Evolutionary conservation across 2,888 invertebrate genomes (phyloP).

Genomic region (Troides oblongomaculatus): DNA sequence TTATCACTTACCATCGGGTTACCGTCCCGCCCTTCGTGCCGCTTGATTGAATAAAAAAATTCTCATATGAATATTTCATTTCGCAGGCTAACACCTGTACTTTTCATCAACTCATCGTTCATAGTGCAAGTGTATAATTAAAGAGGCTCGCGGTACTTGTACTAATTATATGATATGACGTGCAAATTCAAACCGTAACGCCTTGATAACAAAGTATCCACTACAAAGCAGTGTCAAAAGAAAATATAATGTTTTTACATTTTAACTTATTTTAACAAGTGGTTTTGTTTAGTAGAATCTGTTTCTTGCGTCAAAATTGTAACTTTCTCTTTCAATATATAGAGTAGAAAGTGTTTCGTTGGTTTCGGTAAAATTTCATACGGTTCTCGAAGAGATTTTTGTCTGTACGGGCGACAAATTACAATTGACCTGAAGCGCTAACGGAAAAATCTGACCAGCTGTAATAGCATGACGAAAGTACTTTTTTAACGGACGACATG

Average conservation of each 20-base stretch:
- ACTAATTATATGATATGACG: constrained; percentile 16
- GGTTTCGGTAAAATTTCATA: not conserved
- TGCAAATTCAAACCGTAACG: not conserved
- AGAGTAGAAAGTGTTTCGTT: constrained; percentile 15
- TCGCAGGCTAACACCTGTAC: not conserved
- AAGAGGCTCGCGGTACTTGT: not conserved
- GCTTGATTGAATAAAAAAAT: too few relatives aligned
- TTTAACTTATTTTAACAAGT: constrained; percentile 3
- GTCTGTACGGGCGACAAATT: not conserved
- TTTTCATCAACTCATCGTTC: constrained; percentile 17
- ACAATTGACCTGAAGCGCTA: constrained; percentile 7
- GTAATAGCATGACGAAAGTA: constrained; percentile 21
- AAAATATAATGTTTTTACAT: constrained; percentile 1
- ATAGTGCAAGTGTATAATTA: constrained; percentile 10
- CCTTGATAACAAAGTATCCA: not conserved
- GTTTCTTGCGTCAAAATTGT: constrained; percentile 8
- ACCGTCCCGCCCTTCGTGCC: too few relatives aligned
- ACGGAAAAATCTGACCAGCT: constrained; percentile 10
- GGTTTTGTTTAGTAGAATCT: constrained; percentile 3
- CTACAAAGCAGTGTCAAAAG: not conserved
- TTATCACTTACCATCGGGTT: too few relatives aligned
- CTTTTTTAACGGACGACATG: constrained; percentile 19
- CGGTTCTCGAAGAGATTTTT: not conserved
- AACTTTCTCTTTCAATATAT: constrained; percentile 11
- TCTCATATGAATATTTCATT: not conserved